A percentile compares a stretch with the other conserved stretches of the same genome.
Conservation (phyloP, 2,113 vertebrate genomes). For the Cygnus atratus region DNA sequence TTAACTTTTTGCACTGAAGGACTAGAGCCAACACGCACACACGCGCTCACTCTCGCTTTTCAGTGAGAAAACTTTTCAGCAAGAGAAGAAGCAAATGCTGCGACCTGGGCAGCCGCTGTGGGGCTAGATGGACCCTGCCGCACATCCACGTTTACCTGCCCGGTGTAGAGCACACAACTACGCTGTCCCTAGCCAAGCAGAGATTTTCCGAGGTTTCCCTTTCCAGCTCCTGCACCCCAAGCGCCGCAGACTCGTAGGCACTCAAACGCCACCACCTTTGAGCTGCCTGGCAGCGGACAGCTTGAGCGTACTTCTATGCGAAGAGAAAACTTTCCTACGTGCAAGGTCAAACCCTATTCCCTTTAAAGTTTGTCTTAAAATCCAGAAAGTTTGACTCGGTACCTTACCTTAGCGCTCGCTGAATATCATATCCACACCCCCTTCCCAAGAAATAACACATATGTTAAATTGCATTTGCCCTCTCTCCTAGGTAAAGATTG, state of each 20-base stretch:
- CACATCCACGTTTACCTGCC: background rate
- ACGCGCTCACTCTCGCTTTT: background rate
- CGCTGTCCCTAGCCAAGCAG: background rate
- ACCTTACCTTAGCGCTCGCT: conserved; percentile 44
- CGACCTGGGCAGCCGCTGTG: background rate
- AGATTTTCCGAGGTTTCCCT: background rate
- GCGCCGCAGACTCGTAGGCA: background rate
- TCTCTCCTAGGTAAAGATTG: conserved; percentile 47
- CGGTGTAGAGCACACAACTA: background rate
- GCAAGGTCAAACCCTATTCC: background rate
- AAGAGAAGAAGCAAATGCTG: background rate
- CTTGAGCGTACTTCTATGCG: background rate
- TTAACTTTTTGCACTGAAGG: conserved; percentile 23
- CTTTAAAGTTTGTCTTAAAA: conserved; percentile 42
- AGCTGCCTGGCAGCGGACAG: background rate
- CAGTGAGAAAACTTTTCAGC: conserved; percentile 55
- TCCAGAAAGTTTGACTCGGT: conserved; percentile 31
- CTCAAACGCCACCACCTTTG: background rate
- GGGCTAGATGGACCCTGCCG: background rate
- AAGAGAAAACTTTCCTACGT: conserved; percentile 48
- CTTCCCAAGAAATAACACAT: conserved; percentile 29
- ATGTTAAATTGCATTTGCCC: conserved; percentile 22
- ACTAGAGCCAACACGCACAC: background rate
- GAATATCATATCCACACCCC: conserved; percentile 45
- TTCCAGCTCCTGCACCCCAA: background rate